Conservation (phyloP, 2,113 vertebrate genomes). For the Heteronetta atricapilla region DNA sequence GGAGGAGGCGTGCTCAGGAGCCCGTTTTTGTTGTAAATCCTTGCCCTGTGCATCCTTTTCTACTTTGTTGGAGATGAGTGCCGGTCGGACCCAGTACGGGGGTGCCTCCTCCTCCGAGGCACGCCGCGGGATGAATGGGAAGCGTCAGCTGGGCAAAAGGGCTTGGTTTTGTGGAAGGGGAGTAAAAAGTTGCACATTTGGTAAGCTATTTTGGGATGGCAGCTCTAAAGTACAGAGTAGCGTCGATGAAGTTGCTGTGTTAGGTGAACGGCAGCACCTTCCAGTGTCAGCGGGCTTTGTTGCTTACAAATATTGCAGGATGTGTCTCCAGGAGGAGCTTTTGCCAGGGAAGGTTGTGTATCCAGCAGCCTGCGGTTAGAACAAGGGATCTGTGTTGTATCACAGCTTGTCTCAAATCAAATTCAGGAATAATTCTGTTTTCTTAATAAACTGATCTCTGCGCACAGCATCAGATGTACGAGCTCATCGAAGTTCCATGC, state of each 20-base stretch:
- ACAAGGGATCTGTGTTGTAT: not conserved
- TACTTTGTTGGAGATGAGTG: rapidly evolving
- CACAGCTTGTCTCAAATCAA: not conserved
- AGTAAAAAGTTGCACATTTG: not conserved
- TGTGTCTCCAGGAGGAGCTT: rapidly evolving
- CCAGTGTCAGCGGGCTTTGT: rapidly evolving
- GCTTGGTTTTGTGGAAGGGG: too few species aligned
- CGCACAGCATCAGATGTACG: not conserved
- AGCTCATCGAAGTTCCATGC: not conserved
- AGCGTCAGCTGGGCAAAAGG: too few species aligned
- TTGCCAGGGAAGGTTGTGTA: not conserved
- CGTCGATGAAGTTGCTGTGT: not conserved
- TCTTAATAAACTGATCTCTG: not conserved
- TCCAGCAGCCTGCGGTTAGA: not conserved
- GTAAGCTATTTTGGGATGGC: rapidly evolving
- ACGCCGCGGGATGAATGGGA: rapidly evolving
- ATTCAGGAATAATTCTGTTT: not conserved
- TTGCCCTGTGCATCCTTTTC: not conserved
- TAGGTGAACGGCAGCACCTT: not conserved
- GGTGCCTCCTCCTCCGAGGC: rapidly evolving
- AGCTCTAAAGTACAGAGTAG: not conserved
- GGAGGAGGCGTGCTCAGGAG: not conserved
- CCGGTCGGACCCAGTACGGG: rapidly evolving
- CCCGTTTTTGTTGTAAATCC: not conserved
- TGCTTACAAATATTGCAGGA: not conserved